Evolutionary conservation across 1,140 invertebrate genomes (phyloP).

Genomic region (Dreissena rostriformis): DNA sequence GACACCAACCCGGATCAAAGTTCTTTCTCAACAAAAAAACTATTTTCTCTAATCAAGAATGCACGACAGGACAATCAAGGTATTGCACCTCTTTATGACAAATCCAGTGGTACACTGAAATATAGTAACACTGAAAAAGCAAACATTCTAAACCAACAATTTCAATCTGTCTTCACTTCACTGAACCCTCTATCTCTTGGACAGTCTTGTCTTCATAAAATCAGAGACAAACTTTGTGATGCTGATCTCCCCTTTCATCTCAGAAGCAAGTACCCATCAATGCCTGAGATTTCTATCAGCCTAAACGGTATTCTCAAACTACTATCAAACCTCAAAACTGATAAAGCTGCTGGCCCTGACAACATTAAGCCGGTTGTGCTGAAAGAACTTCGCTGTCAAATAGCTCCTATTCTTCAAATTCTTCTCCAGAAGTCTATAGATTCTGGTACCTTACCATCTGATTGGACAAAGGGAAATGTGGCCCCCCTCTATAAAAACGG

Average conservation of each 20-base stretch:
- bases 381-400: background rate
- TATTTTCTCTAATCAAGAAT: constrained; percentile 1
- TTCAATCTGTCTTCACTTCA: constrained; percentile 22
- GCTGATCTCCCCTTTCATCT: background rate
- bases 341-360: constrained; percentile 28
- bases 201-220: background rate
- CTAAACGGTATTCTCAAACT: constrained; percentile 2
- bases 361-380: constrained; percentile 10
- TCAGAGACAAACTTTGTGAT: too few relatives aligned
- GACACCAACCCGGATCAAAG: background rate
- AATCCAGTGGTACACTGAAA: background rate
- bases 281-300: too few relatives aligned
- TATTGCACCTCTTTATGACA: background rate
- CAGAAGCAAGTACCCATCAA: background rate
- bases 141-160: constrained; percentile 14
- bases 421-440: constrained; percentile 7
- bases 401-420: too few relatives aligned
- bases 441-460: constrained; percentile 14
- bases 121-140: constrained; percentile 10
- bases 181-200: background rate
- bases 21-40: background rate
- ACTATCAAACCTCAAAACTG: background rate
- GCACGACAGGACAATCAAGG: constrained; percentile 1
- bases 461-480: constrained; percentile 43
- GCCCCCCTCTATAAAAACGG: constrained; percentile 54